Evolutionary conservation across 2,888 invertebrate species (phyloP).

Genomic region (Odontocerum albicorne): DNA sequence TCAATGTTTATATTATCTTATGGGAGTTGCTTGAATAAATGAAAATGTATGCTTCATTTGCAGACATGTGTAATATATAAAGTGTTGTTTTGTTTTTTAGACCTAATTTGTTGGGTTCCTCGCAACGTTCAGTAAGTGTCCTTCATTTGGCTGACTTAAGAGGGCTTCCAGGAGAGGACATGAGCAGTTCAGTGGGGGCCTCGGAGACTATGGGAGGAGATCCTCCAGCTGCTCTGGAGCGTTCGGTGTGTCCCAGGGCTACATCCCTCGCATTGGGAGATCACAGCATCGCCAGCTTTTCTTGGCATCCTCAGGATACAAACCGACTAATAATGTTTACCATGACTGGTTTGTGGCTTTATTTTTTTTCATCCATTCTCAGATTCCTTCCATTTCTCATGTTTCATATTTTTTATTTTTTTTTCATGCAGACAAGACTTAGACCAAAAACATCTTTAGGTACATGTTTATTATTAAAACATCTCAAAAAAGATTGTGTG

Average conservation of each 20-base stretch:
- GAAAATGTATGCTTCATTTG: no score
- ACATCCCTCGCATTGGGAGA: constrained; percentile 38
- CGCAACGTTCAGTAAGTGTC: constrained; percentile 76
- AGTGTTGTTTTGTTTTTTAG: constrained; percentile 41
- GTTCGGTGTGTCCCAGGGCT: constrained; percentile 48
- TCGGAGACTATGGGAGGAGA: constrained; percentile 38
- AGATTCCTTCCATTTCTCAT: not conserved
- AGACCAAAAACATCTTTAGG: no score
- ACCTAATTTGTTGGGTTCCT: constrained; percentile 75
- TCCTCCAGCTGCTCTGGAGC: constrained; percentile 43
- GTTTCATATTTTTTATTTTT: no score
- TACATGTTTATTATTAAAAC: no score
- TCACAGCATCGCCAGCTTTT: constrained; percentile 69
- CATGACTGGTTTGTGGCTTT: constrained; percentile 48
- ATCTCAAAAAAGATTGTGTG: no score
- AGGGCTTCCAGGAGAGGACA: constrained; percentile 65
- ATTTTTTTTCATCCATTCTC: no score
- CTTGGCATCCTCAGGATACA: constrained; percentile 86
- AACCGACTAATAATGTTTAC: constrained; percentile 73
- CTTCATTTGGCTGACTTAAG: constrained; percentile 87
- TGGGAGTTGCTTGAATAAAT: no score
- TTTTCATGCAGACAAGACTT: no score
- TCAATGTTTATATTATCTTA: no score
- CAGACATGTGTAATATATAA: no score
- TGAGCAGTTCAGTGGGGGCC: constrained; percentile 41